A percentile compares a stretch with the other conserved stretches of the same genome.
Conservation (phyloP, 2,888 invertebrate species). For the Microctonus brassicae region DNA sequence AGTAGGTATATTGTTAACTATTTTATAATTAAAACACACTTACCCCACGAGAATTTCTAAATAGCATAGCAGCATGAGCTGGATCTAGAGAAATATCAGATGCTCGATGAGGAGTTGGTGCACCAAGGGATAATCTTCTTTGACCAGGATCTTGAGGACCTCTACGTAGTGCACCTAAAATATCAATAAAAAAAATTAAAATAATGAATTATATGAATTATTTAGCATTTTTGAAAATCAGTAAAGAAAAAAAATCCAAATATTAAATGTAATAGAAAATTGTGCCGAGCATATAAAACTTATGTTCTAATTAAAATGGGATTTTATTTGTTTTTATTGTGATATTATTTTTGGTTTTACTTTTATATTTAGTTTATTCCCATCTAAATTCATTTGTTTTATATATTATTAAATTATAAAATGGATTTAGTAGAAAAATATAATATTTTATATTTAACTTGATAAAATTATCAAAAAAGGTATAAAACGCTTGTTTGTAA, state of each 20-base stretch:
- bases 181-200: conserved; percentile 39
- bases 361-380: background rate
- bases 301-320: background rate
- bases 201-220: background rate
- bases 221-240: background rate
- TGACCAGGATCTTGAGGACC: conserved; percentile 83
- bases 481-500: too few species aligned
- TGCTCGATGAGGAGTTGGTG: conserved; percentile 74
- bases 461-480: too few species aligned
- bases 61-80: conserved; percentile 90
- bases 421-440: too few species aligned
- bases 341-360: background rate
- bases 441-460: too few species aligned
- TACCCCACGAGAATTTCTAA: conserved; percentile 93
- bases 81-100: conserved; percentile 88
- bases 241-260: background rate
- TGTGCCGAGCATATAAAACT: background rate
- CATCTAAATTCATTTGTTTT: background rate
- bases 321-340: background rate
- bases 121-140: conserved; percentile 83
- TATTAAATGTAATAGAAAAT: background rate
- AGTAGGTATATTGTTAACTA: background rate
- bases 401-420: too few species aligned
- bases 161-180: conserved; percentile 82
- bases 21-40: conserved; percentile 69